Percentiles rank a stretch among this genome's conserved stretches.
These are phyloP conservation scores for Cyanocitta stelleri DNA, from an alignment of 2,113 vertebrate species.

Conservation along the genomic window DNA sequence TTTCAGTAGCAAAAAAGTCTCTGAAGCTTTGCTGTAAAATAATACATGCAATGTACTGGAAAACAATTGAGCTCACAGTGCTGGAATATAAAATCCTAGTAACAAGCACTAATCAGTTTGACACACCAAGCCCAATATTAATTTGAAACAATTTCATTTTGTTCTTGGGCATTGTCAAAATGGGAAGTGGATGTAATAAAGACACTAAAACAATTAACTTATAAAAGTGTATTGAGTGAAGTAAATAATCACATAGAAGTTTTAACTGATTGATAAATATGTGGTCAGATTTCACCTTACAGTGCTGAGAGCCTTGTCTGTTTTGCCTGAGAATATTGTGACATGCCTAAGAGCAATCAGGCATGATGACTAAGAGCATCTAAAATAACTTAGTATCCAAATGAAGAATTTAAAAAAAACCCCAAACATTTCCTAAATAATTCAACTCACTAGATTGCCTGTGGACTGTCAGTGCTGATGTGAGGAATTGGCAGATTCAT, in stretches of 20 bases:
- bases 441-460: neutral
- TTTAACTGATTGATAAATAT: neutral
- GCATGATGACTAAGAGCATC: neutral
- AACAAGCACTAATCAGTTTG: neutral
- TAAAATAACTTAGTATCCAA: neutral
- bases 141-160: neutral
- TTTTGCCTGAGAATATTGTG: neutral
- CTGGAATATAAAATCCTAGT: neutral
- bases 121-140: neutral
- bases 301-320: neutral
- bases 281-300: neutral
- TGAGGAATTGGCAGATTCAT: neutral
- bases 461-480: neutral
- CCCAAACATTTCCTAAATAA: neutral
- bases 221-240: neutral
- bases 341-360: neutral
- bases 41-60: neutral
- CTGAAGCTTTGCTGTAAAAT: slow-evolving; percentile 19
- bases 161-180: neutral
- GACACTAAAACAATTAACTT: neutral
- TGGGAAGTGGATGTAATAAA: neutral
- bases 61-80: neutral
- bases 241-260: neutral
- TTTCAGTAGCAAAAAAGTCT: neutral
- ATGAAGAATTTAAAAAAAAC: neutral